Conservation (phyloP, 2,888 invertebrate species). For the Meliscaeva auricollis region DNA sequence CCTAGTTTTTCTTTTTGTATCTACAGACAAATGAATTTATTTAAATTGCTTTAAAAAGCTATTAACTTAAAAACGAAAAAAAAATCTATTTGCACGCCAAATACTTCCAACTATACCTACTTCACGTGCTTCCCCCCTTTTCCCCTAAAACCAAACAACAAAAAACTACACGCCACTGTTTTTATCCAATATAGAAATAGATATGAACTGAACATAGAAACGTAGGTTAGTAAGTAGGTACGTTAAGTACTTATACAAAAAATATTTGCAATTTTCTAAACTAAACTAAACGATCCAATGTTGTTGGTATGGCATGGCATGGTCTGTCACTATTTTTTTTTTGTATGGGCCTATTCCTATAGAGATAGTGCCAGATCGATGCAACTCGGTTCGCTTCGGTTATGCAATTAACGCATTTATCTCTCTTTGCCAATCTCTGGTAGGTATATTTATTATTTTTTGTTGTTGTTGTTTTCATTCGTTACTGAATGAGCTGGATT, state of each 20-base stretch:
- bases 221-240: neutral
- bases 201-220: neutral
- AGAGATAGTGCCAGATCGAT: constrained; percentile 63
- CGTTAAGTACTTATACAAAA: neutral
- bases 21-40: constrained; percentile 3
- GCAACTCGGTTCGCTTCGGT: constrained; percentile 69
- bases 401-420: constrained; percentile 75
- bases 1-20: neutral
- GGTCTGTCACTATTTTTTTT: constrained; percentile 49
- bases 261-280: constrained; percentile 36
- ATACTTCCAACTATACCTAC: neutral
- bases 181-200: neutral
- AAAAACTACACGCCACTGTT: constrained; percentile 4
- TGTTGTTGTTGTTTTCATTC: neutral
- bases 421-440: constrained; percentile 71
- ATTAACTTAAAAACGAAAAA: constrained; percentile 4
- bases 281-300: constrained; percentile 12
- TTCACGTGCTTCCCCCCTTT: neutral
- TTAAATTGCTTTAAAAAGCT: constrained; percentile 13
- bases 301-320: neutral
- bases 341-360: constrained; percentile 36
- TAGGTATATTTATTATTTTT: neutral
- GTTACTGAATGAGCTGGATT: constrained; percentile 23
- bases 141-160: neutral
- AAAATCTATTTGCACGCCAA: constrained; percentile 20